phyloP scores from a whole-genome alignment of 1,140 invertebrate species.

The Lordiphosa collinella region DNA sequence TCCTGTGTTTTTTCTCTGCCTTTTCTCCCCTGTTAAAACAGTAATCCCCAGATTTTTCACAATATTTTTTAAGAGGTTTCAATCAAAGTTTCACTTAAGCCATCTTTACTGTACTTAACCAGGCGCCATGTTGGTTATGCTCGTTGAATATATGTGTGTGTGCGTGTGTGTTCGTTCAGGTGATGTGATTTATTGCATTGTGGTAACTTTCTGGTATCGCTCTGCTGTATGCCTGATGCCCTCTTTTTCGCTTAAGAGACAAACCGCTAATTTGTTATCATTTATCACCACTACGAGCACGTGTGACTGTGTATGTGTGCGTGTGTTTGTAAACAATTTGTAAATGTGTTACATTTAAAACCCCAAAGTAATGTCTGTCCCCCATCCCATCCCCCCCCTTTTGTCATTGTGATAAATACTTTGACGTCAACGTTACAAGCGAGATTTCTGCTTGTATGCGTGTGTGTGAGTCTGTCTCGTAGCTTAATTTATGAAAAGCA shows the following conservation, averaged over 20 bases:
- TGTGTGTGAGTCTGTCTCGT: background rate
- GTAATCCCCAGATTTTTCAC: too few species aligned
- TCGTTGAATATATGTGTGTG: constrained; percentile 16
- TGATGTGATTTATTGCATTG: constrained; percentile 55
- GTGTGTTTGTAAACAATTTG: constrained; percentile 52
- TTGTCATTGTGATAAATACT: constrained; percentile 57
- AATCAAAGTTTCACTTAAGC: background rate
- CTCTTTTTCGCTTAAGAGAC: constrained; percentile 49
- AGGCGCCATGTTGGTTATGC: constrained; percentile 17
- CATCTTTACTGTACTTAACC: constrained; percentile 1
- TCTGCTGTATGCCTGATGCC: constrained; percentile 7
- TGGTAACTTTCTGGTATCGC: constrained; percentile 51
- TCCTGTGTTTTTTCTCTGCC: too few species aligned
- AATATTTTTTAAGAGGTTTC: background rate
- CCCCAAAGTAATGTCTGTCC: constrained; percentile 43
- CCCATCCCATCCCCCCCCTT: too few species aligned
- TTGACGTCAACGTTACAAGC: constrained; percentile 35
- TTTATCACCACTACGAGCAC: constrained; percentile 45
- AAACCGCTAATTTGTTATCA: constrained; percentile 60
- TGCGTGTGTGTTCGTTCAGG: constrained; percentile 25
- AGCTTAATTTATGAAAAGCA: constrained; percentile 48
- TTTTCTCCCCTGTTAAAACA: too few species aligned
- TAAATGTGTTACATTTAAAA: constrained; percentile 56
- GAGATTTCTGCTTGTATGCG: background rate
- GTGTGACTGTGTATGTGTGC: constrained; percentile 9